Base-by-base conservation (phyloP, 2,113 vertebrate species). In the Onychostoma macrolepis region DNA sequence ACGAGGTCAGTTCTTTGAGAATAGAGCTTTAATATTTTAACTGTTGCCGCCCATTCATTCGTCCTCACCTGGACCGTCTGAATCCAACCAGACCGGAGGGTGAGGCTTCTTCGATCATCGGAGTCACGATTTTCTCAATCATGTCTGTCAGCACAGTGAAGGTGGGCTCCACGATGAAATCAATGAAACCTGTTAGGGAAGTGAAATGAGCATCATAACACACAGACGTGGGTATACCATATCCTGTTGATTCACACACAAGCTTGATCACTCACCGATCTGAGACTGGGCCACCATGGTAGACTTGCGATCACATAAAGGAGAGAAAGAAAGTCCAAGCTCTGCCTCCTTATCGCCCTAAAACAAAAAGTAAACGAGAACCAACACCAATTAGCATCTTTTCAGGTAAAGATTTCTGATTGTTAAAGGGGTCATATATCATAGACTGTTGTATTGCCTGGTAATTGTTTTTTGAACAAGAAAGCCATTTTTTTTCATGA, bases 141-240 rank as follows among this genome's bases (percentile, higher is more conserved):
- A 99, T 98, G 89, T 99, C 98, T 0, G 97, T 96, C 91, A 99
- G 92, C 90, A 99, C 96, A 50, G 96, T 96, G 92, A 99, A 99
- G 45, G 98, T 99, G 75, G 98, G 98, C 86, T 99, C 98, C 95
- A 99, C 98, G 0, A 99, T 99, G 93, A 99, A 99, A 90, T 99
- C 98, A 72, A 99, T 99, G 91, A 99, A 99, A 90, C 98, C 98
- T 99, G 91, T 41, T 19, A 17, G 36, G 76, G 80, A 45, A 77
- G 75, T 41, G 43, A 30, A 79, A 7, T 26, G 80, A 24, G 19
- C 30, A 78, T 56, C 61, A 71, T 36, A 76, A 36, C 36, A 53
- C 74, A 78, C 61, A 11, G 6, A 43, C 15, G 9, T 2, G 71
- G 26, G 28, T 9, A 58, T 28, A 7, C 10, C 30, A 33, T 15